Conservation (phyloP, 2,797 vertebrate genomes). For the Remorina albescens region DNA sequence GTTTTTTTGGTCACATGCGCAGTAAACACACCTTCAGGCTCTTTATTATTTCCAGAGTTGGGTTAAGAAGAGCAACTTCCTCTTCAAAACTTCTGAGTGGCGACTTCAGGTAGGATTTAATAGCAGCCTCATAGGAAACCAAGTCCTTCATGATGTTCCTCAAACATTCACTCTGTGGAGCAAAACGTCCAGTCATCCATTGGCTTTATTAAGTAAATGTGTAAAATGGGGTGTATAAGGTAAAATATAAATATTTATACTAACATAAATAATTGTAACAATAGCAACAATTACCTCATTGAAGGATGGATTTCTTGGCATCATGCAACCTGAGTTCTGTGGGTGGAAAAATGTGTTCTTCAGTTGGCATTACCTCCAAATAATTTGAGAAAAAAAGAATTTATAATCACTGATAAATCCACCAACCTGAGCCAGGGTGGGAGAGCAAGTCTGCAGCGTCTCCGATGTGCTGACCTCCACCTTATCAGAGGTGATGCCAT, state of each 20-base stretch:
- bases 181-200: background rate
- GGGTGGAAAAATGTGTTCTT: slow-evolving; percentile 1
- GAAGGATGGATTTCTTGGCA: slow-evolving; percentile 69
- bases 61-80: slow-evolving; percentile 25
- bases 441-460: slow-evolving; percentile 84
- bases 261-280: no score
- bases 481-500: slow-evolving; percentile 68
- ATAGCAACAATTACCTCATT: slow-evolving; percentile 87
- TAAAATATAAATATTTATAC: background rate
- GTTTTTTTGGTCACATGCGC: no score
- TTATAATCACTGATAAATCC: background rate
- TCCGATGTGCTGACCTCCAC: slow-evolving; percentile 71
- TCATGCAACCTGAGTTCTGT: slow-evolving; percentile 82
- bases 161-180: slow-evolving; percentile 86
- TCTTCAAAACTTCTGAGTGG: background rate
- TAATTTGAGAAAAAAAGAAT: background rate
- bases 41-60: slow-evolving; percentile 50
- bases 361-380: background rate
- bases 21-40: slow-evolving; percentile 62
- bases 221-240: background rate
- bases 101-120: slow-evolving; percentile 61
- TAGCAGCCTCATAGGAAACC: slow-evolving; percentile 71
- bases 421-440: slow-evolving; percentile 50
- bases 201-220: background rate
- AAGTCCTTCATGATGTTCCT: slow-evolving; percentile 87